Evolutionary conservation across 2,113 vertebrate genomes (phyloP).

Genomic region (Halcyon senegalensis): DNA sequence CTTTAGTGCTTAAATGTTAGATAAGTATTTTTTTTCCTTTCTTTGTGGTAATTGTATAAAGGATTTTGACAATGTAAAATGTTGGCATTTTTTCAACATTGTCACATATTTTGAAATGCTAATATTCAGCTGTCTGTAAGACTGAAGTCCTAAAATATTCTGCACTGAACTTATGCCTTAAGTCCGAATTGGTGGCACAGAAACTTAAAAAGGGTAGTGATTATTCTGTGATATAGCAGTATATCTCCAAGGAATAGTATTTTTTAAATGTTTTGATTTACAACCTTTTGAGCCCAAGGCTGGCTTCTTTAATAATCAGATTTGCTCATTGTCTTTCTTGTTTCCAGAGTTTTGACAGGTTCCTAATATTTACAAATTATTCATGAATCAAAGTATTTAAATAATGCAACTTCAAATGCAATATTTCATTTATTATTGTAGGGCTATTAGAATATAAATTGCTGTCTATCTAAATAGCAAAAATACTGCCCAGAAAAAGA

Average conservation of each 20-base stretch:
- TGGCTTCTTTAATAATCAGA: background rate
- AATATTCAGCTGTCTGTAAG: constrained; percentile 7
- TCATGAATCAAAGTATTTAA: background rate
- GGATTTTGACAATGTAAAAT: constrained; percentile 19
- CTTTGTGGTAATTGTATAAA: background rate
- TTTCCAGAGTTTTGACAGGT: constrained; percentile 1
- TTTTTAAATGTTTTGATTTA: background rate
- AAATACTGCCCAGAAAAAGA: background rate
- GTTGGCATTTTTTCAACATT: background rate
- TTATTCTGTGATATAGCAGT: background rate
- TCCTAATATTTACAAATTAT: background rate
- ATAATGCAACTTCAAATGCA: background rate
- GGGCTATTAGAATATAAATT: background rate
- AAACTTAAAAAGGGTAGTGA: background rate
- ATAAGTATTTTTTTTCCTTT: constrained; percentile 32
- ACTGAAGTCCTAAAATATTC: background rate
- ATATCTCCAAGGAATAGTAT: background rate
- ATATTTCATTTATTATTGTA: background rate
- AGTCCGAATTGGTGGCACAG: background rate
- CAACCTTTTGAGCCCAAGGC: background rate
- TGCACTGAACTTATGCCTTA: background rate
- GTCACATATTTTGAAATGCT: constrained; percentile 23
- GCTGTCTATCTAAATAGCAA: background rate
- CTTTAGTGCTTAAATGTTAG: constrained; percentile 11
- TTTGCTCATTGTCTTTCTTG: background rate